Evolutionary conservation across 2,888 invertebrate genomes (phyloP).

Genomic region (Parnassius mnemosyne): DNA sequence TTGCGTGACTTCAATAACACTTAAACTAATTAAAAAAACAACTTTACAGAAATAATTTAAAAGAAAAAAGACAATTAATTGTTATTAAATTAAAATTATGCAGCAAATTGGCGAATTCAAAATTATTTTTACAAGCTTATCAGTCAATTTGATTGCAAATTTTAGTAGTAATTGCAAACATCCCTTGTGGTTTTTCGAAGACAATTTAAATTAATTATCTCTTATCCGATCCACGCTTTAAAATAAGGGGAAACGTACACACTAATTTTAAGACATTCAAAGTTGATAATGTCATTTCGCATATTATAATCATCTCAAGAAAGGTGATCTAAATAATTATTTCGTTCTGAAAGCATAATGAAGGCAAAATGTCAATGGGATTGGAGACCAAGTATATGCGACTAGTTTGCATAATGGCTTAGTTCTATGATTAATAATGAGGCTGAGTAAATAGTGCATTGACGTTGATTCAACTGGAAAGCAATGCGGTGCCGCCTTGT

Average conservation of each 20-base stretch:
- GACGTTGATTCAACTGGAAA: constrained; percentile 33
- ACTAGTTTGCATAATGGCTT: constrained; percentile 15
- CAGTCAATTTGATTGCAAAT: constrained; percentile 15
- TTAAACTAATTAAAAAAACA: no score
- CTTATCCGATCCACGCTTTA: constrained; percentile 16
- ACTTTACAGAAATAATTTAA: no score
- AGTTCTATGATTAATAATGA: constrained; percentile 42
- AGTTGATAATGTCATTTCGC: background rate
- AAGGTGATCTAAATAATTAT: background rate
- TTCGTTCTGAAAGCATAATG: constrained; percentile 3
- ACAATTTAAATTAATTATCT: constrained; percentile 23
- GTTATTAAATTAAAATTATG: background rate
- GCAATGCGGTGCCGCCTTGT: constrained; percentile 34
- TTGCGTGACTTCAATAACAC: no score
- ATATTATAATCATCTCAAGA: background rate
- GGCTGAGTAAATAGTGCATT: constrained; percentile 42
- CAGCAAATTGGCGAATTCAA: background rate
- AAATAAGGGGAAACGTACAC: constrained; percentile 3
- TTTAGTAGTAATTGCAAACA: constrained; percentile 19
- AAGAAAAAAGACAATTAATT: no score
- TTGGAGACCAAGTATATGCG: background rate
- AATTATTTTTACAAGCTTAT: constrained; percentile 11
- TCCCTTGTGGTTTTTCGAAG: constrained; percentile 16
- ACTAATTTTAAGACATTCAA: constrained; percentile 16
- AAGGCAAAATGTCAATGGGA: constrained; percentile 6